phyloP scores from a whole-genome alignment of 2,113 vertebrate genomes.

The Pelodiscus sinensis region DNA sequence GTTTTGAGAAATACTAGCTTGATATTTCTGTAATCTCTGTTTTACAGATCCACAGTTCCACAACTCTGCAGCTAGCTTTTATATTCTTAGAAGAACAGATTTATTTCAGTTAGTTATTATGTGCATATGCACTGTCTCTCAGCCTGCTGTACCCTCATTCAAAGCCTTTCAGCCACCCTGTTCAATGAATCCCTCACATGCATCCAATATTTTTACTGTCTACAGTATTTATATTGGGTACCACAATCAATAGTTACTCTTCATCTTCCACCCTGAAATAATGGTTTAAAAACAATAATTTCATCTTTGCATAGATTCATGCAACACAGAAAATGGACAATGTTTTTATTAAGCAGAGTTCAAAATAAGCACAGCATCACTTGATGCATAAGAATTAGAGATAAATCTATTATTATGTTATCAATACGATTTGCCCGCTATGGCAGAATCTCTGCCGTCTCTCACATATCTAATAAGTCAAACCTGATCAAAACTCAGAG shows the following conservation, averaged over 20 bases:
- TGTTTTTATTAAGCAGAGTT: not conserved
- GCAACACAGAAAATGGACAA: not conserved
- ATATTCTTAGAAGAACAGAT: not conserved
- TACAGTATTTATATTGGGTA: not conserved
- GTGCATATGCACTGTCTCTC: not conserved
- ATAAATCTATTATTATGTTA: not conserved
- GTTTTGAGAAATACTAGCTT: not conserved
- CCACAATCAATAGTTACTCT: not conserved
- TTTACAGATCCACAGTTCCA: rapidly evolving
- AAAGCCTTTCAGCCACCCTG: not conserved
- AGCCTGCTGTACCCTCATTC: not conserved
- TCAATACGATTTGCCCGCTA: not conserved
- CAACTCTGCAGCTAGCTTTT: not conserved
- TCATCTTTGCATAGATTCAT: not conserved
- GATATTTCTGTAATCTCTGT: not conserved
- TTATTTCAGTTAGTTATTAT: rapidly evolving
- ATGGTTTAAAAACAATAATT: not conserved
- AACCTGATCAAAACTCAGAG: not conserved
- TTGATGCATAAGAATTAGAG: not conserved
- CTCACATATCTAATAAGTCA: not conserved
- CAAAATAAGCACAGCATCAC: not conserved
- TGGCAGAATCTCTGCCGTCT: not conserved
- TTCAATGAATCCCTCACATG: not conserved
- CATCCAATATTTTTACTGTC: not conserved
- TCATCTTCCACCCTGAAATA: not conserved